A percentile compares a stretch with the other conserved stretches of the same genome.
These are phyloP conservation scores for Oscheius sp. DNA, from an alignment of 2,888 invertebrate genomes.

Conservation along the genomic window DNA sequence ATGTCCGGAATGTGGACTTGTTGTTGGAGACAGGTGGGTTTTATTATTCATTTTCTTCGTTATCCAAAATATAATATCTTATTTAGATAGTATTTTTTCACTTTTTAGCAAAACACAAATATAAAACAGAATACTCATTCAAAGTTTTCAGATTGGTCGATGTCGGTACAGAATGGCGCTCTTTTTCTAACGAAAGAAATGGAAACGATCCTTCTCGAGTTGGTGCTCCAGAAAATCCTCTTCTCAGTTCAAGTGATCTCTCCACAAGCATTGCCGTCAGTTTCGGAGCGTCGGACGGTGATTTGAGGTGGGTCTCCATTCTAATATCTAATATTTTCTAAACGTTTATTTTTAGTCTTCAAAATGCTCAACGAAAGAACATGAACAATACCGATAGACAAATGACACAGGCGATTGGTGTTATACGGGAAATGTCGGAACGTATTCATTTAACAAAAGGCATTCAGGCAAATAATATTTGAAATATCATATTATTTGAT, in stretches of 20 bases:
- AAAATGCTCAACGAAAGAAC: conserved; percentile 68
- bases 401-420: conserved; percentile 91
- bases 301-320: conserved; percentile 51
- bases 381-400: conserved; percentile 93
- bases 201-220: conserved; percentile 98
- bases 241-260: conserved; percentile 92
- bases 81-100: neutral
- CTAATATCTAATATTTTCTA: neutral
- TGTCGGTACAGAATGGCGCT: conserved; percentile 99
- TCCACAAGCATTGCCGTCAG: conserved; percentile 88
- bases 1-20: conserved; percentile 98
- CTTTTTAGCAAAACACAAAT: neutral
- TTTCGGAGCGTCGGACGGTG: conserved; percentile 67
- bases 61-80: neutral
- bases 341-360: conserved; percentile 54
- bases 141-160: conserved; percentile 82
- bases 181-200: conserved; percentile 90
- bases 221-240: conserved; percentile 96
- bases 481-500: neutral
- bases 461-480: conserved; percentile 77
- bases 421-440: conserved; percentile 97
- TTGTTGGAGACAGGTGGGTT: conserved; percentile 87
- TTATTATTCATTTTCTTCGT: conserved; percentile 20
- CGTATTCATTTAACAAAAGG: conserved; percentile 94
- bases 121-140: no score